phyloP scores from a whole-genome alignment of 2,113 vertebrate species.

The Esox niger region DNA sequence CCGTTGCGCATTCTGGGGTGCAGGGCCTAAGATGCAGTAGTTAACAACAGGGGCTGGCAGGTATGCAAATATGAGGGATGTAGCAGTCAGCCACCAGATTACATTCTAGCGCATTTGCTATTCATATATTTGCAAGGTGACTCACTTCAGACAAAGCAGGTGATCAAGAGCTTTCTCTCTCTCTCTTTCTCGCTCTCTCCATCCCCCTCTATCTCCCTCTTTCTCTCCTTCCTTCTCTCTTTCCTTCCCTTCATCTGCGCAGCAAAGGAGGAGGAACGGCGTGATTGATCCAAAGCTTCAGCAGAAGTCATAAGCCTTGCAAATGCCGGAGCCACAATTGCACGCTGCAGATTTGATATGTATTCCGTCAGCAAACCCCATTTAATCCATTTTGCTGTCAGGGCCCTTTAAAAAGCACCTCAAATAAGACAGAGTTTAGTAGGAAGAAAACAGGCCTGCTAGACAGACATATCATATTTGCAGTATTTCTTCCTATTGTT shows the following conservation, averaged over 20 bases:
- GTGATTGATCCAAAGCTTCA: constrained; percentile 66
- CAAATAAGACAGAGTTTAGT: constrained; percentile 47
- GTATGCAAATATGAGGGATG: constrained; percentile 74
- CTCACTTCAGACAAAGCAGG: constrained; percentile 79
- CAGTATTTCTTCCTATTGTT: constrained; percentile 2
- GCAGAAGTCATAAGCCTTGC: constrained; percentile 68
- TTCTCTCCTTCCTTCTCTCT: not conserved
- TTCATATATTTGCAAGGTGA: constrained; percentile 85
- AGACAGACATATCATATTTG: constrained; percentile 34
- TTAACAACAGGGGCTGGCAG: constrained; percentile 69
- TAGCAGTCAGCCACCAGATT: constrained; percentile 71
- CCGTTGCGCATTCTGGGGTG: constrained; percentile 57
- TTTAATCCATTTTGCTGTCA: constrained; percentile 77
- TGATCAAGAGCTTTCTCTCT: constrained; percentile 68
- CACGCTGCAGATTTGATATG: constrained; percentile 66
- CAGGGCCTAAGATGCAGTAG: constrained; percentile 54
- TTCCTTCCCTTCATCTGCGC: constrained; percentile 11
- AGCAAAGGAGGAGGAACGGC: constrained; percentile 22
- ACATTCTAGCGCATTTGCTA: constrained; percentile 76
- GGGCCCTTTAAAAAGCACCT: constrained; percentile 55
- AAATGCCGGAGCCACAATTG: constrained; percentile 63
- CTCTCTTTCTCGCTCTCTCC: not conserved
- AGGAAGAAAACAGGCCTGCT: constrained; percentile 45
- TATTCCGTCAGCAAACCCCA: constrained; percentile 70
- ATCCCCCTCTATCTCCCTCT: not conserved